Percentiles rank a stretch among this genome's conserved stretches.
These are phyloP conservation scores for Balaenoptera acutorostrata DNA, from an alignment of 2,113 vertebrate species.

Conservation along the genomic window DNA sequence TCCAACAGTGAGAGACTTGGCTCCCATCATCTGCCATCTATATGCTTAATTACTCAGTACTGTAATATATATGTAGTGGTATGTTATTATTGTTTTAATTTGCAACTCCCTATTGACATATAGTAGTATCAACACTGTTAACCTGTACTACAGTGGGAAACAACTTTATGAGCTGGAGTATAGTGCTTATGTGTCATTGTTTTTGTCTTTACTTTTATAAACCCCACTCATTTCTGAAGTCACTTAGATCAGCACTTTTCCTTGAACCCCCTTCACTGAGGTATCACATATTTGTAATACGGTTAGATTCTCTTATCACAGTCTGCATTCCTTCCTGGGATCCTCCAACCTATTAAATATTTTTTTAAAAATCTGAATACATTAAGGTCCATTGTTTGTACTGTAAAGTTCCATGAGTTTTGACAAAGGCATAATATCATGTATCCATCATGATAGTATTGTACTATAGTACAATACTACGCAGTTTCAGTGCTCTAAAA, in stretches of 20 bases:
- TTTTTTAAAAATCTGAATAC: not conserved
- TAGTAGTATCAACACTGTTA: not conserved
- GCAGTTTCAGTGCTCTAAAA: not conserved
- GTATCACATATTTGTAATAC: not conserved
- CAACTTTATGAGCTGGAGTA: not conserved
- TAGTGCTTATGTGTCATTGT: not conserved
- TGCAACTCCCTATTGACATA: too few relatives aligned
- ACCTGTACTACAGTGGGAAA: not conserved
- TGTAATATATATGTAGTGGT: too few relatives aligned
- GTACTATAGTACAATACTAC: not conserved
- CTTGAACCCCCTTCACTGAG: not conserved
- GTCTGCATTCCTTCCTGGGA: not conserved
- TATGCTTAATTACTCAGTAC: not conserved
- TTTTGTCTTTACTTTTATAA: not conserved
- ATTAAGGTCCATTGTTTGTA: not conserved
- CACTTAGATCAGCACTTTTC: not conserved
- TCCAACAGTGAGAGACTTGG: not conserved
- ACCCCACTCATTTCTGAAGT: not conserved
- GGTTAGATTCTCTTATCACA: not conserved
- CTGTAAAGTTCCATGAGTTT: not conserved
- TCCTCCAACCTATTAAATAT: not conserved
- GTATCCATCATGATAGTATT: not conserved
- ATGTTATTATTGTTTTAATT: too few relatives aligned
- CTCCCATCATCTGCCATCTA: not conserved
- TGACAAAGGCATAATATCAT: not conserved